Base-by-base conservation (phyloP, 2,888 invertebrate species). In the Cyaniris semiargus region DNA sequence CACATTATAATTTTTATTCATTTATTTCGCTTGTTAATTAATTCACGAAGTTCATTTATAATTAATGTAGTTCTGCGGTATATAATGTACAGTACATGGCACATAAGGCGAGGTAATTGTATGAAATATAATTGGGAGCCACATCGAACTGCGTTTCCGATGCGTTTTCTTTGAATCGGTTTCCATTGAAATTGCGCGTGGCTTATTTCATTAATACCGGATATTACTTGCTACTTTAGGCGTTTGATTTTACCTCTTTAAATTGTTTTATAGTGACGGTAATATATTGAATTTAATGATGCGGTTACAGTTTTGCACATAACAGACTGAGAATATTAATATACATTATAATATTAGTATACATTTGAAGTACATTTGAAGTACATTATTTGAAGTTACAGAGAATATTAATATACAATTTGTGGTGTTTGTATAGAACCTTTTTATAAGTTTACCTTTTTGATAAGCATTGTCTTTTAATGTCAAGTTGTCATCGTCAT, bases 21-120 rank as follows among this genome's bases (percentile, higher is more conserved):
- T 21, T 58, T 23, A 60, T 60, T 23, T 60, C 13, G 10, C 23
- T 23, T 60, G 5, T 60, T 60, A 60, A 60, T 23, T 60, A 53
- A 53, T 15, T 18, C 60, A 60, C 60, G 60, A 60, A 23, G 60
- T 60, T 60, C 60, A 13, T 60, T 60, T 60, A 60, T 60, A 60
- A 60, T 60, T 21, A 60, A 60, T 60, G 23, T 60, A 21, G 21
- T 23, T 23, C 4, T 23, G 7, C 21, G 13, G 23, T 60, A 60
- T 23, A 23, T 60, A 60, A 60, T 5, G 21, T 60, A 23, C 23
- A 23, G 23, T 60, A 60, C 23, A 23, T 23, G 21, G 21, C 13
- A 23, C 13, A 60, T 60, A 60, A 13, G 13, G 7, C 60, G 23
- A 60, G 6, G 60, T 60, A 23, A 60, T 23, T 60, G 60, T 60